Evolutionary conservation across 2,113 vertebrate genomes (phyloP), one percentile per base, ranked within the genome.

Genomic region (Chitala chitala): DNA sequence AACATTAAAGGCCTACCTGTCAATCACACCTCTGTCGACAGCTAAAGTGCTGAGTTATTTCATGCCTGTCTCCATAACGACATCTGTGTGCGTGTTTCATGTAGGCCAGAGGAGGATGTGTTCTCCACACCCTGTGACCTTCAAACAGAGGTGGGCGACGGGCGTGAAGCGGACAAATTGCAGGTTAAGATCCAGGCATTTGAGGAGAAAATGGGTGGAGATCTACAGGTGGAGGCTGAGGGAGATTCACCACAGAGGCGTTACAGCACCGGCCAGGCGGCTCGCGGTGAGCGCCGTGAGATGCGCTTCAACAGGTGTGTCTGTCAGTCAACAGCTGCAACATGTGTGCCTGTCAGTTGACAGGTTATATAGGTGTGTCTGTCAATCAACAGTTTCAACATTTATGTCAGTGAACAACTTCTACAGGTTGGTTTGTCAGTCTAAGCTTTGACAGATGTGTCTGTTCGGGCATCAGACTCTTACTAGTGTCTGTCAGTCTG

Each of bases 271-370:
- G 88, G 86, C 71, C 93, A 96, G 55, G 78, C 87, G 0, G 86
- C 89, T 46, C 91, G 87, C 65, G 92, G 94, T 55, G 93, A 95
- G 74, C 90, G 86, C 76, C 89, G 88, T 70, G 93, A 92, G 70
- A 88, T 92, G 88, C 89, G 91, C 77, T 94, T 95, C 89, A 94
- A 89, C 90, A 94, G 94, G 95, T 97, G 42, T 20, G 82, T 73
- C 38, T 12, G 8, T 56, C 8, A 50, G 17, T 29, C 36, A 33
- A 15, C 51, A 3, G 51, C 20, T 36, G 17, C 58, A 61, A 10
- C 10, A 59, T 15, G 38, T 5, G 15, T 42, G 61, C 22, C 8
- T 56, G 24, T 20, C 17, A 40, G 31, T 71, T 31, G 38, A 15
- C 29, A 61, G 70, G 33, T 17, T 70, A 8, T 38, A 1, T 22